Conservation (phyloP, 2,888 invertebrate genomes). For the Hofmannophila pseudospretella region DNA sequence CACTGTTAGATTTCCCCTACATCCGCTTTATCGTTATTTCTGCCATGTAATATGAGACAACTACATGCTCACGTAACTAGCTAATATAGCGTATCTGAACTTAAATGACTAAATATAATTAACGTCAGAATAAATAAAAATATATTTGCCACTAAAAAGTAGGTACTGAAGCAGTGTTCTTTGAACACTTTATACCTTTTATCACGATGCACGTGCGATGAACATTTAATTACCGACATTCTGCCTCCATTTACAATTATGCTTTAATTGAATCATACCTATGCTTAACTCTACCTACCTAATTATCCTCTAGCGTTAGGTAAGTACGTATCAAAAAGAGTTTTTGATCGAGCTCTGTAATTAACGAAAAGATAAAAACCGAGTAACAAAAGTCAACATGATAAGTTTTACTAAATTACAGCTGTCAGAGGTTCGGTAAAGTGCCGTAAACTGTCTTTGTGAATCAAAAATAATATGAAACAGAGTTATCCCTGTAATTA, state of each 20-base stretch:
- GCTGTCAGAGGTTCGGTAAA: constrained; percentile 43
- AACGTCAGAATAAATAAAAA: too few species aligned
- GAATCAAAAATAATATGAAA: constrained; percentile 46
- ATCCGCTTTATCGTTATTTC: too few species aligned
- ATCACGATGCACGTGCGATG: constrained; percentile 1
- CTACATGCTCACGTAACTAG: too few species aligned
- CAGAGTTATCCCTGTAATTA: constrained; percentile 58
- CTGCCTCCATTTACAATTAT: background rate
- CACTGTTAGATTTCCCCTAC: too few species aligned
- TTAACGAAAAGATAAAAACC: constrained; percentile 13
- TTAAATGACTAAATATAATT: too few species aligned
- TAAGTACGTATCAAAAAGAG: background rate
- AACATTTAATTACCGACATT: constrained; percentile 3
- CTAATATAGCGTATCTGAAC: too few species aligned
- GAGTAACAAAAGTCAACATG: constrained; percentile 40
- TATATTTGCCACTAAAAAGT: too few species aligned
- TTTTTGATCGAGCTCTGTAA: background rate
- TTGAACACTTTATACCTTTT: background rate
- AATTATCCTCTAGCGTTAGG: background rate
- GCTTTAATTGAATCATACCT: constrained; percentile 2
- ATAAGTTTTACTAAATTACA: constrained; percentile 51
- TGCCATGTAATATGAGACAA: too few species aligned
- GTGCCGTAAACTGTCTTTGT: constrained; percentile 37
- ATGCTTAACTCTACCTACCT: background rate
- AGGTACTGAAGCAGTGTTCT: too few species aligned